These are phyloP conservation scores for Sturnira hondurensis DNA, from an alignment of 2,113 vertebrate species.

Conservation along the genomic window DNA sequence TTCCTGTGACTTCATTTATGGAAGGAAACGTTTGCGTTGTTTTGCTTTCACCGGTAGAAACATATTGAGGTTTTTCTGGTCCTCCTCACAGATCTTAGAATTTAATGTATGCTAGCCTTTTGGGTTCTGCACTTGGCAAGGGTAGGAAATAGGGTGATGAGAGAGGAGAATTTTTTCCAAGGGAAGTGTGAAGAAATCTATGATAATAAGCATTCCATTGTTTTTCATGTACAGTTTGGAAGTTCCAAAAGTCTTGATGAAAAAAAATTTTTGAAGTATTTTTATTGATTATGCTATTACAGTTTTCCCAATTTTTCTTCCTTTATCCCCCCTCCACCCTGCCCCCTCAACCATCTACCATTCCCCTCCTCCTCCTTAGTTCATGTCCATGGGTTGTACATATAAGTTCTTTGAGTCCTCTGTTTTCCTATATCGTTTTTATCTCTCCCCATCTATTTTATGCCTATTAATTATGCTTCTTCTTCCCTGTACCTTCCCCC, in stretches of 20 bases:
- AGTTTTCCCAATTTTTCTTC: too few species aligned
- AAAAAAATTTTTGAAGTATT: background rate
- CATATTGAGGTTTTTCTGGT: background rate
- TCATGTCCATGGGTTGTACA: too few species aligned
- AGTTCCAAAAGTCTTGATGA: conserved; percentile 18
- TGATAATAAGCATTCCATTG: background rate
- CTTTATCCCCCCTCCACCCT: too few species aligned
- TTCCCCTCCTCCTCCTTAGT: too few species aligned
- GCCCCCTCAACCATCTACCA: too few species aligned
- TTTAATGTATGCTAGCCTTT: background rate
- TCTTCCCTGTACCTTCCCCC: too few species aligned
- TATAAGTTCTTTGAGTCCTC: too few species aligned
- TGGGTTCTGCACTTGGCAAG: background rate
- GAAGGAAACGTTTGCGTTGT: background rate
- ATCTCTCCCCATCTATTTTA: too few species aligned
- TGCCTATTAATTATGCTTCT: too few species aligned
- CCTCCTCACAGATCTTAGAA: background rate
- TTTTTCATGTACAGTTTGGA: background rate
- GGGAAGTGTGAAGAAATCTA: background rate
- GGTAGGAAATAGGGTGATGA: background rate
- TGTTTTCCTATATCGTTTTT: too few species aligned
- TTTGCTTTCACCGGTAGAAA: conserved; percentile 20
- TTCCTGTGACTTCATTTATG: background rate
- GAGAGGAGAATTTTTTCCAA: background rate
- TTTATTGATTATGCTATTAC: too few species aligned